Conservation (phyloP, 1,140 invertebrate species). For the Manduca sexta region DNA sequence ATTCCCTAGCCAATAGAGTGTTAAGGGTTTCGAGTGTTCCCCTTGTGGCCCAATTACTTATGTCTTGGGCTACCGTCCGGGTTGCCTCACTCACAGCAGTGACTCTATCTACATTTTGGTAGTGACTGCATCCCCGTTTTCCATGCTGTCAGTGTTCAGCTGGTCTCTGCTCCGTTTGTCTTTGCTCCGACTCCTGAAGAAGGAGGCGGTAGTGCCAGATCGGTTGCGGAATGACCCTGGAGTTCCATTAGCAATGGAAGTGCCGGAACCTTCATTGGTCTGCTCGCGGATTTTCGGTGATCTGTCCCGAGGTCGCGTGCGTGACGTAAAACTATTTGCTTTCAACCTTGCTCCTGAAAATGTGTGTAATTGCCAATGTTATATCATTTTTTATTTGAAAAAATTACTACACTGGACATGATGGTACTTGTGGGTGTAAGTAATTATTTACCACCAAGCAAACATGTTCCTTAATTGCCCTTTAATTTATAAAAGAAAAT, state of each 20-base stretch:
- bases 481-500: too few relatives aligned
- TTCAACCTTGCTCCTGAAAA: slow-evolving; percentile 36
- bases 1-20: too few relatives aligned
- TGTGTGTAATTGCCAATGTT: not conserved
- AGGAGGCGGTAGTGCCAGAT: slow-evolving; percentile 53
- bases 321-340: slow-evolving; percentile 59
- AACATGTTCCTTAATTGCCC: too few relatives aligned
- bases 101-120: slow-evolving; percentile 59
- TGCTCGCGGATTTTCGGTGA: slow-evolving; percentile 42
- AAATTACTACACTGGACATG: not conserved
- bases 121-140: slow-evolving; percentile 37
- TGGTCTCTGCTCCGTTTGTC: slow-evolving; percentile 35
- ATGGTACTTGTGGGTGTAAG: too few relatives aligned
- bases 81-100: too few relatives aligned
- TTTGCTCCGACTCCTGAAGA: slow-evolving; percentile 43
- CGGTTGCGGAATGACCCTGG: slow-evolving; percentile 53
- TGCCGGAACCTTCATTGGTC: slow-evolving; percentile 23
- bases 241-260: slow-evolving; percentile 38
- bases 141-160: slow-evolving; percentile 17
- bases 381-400: not conserved
- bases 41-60: too few relatives aligned
- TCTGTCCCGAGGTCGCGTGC: slow-evolving; percentile 35
- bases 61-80: too few relatives aligned
- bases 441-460: too few relatives aligned
- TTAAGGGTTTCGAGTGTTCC: too few relatives aligned